Conservation (phyloP, 2,888 invertebrate species). For the Mantis religiosa region DNA sequence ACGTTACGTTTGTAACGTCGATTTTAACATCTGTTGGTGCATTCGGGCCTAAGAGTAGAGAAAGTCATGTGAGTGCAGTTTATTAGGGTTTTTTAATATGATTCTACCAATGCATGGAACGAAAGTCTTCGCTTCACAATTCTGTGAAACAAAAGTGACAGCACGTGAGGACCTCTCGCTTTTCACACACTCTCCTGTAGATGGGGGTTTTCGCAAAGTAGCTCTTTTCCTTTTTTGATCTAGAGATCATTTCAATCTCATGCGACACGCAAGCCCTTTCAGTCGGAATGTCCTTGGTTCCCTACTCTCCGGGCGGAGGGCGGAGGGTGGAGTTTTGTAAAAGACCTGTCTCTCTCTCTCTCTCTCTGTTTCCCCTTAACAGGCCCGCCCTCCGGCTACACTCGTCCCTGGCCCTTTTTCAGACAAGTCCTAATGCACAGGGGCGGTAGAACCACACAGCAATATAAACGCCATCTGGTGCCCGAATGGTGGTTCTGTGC, state of each 20-base stretch:
- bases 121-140: too few species aligned
- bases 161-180: too few species aligned
- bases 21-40: too few species aligned
- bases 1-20: too few species aligned
- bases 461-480: slow-evolving; percentile 10
- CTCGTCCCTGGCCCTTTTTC: neutral
- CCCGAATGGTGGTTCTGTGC: neutral
- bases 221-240: neutral
- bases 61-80: too few species aligned
- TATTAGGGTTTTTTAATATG: too few species aligned
- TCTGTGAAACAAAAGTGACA: too few species aligned
- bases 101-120: too few species aligned
- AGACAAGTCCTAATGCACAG: neutral
- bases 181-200: neutral
- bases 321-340: neutral
- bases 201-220: neutral
- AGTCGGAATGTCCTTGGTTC: neutral
- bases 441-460: neutral
- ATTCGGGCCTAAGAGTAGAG: too few species aligned
- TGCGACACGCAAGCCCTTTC: neutral
- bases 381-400: neutral
- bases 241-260: neutral
- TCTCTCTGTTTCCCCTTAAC: neutral
- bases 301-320: neutral
- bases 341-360: neutral